These are phyloP conservation scores for Leucophenga montana DNA, from an alignment of 2,888 invertebrate genomes.

Conservation along the genomic window DNA sequence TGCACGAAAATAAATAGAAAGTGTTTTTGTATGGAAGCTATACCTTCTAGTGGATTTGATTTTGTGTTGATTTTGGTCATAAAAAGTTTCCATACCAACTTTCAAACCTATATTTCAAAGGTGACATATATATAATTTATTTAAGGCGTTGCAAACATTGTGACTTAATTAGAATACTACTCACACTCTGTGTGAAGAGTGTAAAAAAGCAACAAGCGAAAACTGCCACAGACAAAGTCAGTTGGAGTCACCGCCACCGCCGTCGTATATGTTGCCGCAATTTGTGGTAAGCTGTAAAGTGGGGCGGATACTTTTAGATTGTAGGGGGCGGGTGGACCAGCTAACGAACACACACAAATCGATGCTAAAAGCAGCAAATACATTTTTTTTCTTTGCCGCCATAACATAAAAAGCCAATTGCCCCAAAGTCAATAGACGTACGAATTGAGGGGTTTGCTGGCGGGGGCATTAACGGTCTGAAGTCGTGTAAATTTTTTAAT, in stretches of 20 bases:
- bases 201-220: slow-evolving; percentile 15
- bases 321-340: slow-evolving; percentile 38
- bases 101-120: no score
- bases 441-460: no score
- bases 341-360: slow-evolving; percentile 48
- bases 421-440: background rate
- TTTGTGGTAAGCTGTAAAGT: background rate
- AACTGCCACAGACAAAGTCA: slow-evolving; percentile 13
- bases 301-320: slow-evolving; percentile 6
- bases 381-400: slow-evolving; percentile 3
- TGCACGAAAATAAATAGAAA: no score
- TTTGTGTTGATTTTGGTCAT: no score
- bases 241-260: slow-evolving; percentile 21
- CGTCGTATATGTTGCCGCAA: background rate
- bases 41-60: no score
- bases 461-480: background rate
- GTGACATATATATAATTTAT: no score
- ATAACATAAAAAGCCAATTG: background rate
- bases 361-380: slow-evolving; percentile 54
- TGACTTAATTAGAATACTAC: no score
- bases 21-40: no score
- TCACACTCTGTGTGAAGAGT: no score
- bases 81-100: no score
- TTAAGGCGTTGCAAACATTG: no score
- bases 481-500: slow-evolving; percentile 14